These are phyloP conservation scores for Pelmatolapia mariae DNA, from an alignment of 2,113 vertebrate species.

Conservation along the genomic window DNA sequence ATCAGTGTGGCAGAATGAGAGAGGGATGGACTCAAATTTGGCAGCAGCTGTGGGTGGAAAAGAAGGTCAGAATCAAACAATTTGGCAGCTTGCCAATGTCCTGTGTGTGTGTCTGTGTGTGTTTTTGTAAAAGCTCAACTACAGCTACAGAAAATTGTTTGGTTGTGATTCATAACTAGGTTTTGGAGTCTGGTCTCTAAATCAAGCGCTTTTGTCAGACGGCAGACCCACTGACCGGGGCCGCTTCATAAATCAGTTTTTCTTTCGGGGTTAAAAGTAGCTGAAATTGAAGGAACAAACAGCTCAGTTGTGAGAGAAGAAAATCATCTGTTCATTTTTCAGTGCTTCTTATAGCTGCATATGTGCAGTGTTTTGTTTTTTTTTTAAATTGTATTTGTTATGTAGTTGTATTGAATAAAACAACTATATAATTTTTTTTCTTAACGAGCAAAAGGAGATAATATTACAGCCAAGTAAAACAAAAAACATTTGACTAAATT, in stretches of 20 bases:
- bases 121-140: neutral
- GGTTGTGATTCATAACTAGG: constrained; percentile 2
- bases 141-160: constrained; percentile 23
- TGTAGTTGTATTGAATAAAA: neutral
- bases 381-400: neutral
- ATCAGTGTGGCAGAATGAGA: constrained; percentile 4
- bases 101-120: neutral
- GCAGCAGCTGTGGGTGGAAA: constrained; percentile 58
- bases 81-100: constrained; percentile 28
- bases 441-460: neutral
- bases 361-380: neutral
- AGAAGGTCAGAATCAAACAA: constrained; percentile 54
- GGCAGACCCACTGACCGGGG: constrained; percentile 8
- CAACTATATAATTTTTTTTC: neutral
- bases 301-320: neutral
- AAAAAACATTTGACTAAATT: neutral
- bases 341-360: neutral
- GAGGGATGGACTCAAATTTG: constrained; percentile 48
- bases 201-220: neutral
- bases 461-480: neutral
- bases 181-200: neutral
- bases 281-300: neutral
- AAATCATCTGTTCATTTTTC: neutral
- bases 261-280: neutral
- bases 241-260: neutral